Base-by-base conservation (phyloP, 2,888 invertebrate genomes). In the Aleiodes alternator region DNA sequence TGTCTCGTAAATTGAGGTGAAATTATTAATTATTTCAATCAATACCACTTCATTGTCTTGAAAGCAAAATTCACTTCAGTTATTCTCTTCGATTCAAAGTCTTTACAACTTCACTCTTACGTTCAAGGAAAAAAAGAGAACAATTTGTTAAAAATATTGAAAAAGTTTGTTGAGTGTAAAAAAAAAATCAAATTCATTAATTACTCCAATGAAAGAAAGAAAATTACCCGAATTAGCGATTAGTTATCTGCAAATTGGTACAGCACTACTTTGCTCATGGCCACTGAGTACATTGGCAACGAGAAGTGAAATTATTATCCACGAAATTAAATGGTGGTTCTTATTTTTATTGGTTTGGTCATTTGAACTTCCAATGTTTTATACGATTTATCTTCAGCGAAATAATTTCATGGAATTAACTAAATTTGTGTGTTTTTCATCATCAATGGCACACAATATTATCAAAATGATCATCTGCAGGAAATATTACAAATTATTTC, bases 391-490 rank as follows among this genome's bases (percentile, higher is more conserved):
- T 48, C 4, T 43, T 16, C 11, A 14, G 12, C 43, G 64, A 8
- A 5, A 43, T 43, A 23, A 64, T 64, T 64, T 64, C 43, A 64
- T 64, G 43, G 64, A 64, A 3, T 14, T 64, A 3, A 64, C 64
- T 3, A 64, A 16, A 12, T 12, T 29, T 16, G 48, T 64, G 16
- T 64, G 64, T 23, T 64, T 64, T 12, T 8, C 43, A 1, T 8
- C 64, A 5, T 43, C 64, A 14, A 9, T 64, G 2, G 43, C 64
- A 9, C 64, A 64, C 4, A n/a, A 3, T 9, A 64, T 48, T 0
- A 64, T 64, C 43, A 78, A 78, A 12, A 78, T 78, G 78, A 55
- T 76, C 4, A 57, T 78, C 5, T 76, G 61, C 23, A 73, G 61
- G 50, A 2, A 59, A 14, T 31, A 74, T 43, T 59, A 56, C 6